Evolutionary conservation across 2,888 invertebrate species (phyloP).

Genomic region (Hydraecia micacea): DNA sequence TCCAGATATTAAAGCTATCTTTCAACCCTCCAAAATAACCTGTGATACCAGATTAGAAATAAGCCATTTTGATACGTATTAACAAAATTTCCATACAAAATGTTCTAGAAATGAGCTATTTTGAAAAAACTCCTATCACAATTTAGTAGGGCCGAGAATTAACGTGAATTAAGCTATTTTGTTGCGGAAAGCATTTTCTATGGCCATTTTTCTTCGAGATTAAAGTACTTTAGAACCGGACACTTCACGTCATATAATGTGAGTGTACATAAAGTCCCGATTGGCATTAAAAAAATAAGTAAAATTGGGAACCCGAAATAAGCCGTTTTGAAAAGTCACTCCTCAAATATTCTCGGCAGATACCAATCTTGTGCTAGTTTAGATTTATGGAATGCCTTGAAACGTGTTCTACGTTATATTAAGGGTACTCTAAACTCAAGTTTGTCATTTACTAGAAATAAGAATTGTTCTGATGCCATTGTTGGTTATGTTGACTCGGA

Average conservation of each 20-base stretch:
- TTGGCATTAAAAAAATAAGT: slow-evolving; percentile 41
- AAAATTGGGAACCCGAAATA: slow-evolving; percentile 40
- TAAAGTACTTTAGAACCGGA: slow-evolving; percentile 45
- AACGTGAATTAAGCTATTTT: slow-evolving; percentile 47
- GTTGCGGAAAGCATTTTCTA: slow-evolving; percentile 45
- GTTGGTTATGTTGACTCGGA: too few species aligned
- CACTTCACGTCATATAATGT: slow-evolving; percentile 44
- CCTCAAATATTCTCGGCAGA: slow-evolving; percentile 4
- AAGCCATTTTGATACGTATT: slow-evolving; percentile 45
- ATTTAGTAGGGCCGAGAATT: slow-evolving; percentile 44
- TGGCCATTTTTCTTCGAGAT: slow-evolving; percentile 45
- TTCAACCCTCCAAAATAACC: slow-evolving; percentile 47
- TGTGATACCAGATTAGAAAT: slow-evolving; percentile 48
- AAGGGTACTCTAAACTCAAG: too few species aligned
- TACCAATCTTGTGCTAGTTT: too few species aligned
- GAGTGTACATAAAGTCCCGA: slow-evolving; percentile 41
- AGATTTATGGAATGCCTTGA: too few species aligned
- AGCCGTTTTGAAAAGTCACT: slow-evolving; percentile 38
- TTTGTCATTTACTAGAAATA: too few species aligned
- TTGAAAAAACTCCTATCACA: slow-evolving; percentile 46
- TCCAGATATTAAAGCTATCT: slow-evolving; percentile 39
- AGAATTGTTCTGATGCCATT: too few species aligned
- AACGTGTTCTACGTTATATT: too few species aligned
- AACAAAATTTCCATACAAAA: slow-evolving; percentile 42
- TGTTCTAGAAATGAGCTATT: slow-evolving; percentile 46